Conservation (phyloP, 2,888 invertebrate genomes). For the Priocnemis perturbator region DNA sequence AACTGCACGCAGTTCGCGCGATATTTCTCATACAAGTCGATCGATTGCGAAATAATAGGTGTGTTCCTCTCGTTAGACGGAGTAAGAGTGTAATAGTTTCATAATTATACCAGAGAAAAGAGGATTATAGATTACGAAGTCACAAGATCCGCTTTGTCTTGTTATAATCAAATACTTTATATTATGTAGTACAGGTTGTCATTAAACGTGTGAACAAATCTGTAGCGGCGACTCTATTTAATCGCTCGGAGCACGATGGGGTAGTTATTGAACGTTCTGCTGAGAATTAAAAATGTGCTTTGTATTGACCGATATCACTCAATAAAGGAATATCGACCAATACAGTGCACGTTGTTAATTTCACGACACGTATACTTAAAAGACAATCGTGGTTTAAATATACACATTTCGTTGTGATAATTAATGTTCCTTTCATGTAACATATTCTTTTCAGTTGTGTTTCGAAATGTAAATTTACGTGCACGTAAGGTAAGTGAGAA, state of each 20-base stretch:
- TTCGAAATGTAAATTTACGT: no score
- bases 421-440: no score
- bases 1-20: constrained; percentile 7
- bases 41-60: constrained; percentile 49
- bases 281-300: no score
- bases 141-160: constrained; percentile 54
- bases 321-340: no score
- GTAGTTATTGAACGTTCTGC: constrained; percentile 9
- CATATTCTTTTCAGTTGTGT: no score
- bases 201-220: constrained; percentile 57
- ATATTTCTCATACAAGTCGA: constrained; percentile 43
- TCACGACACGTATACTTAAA: no score
- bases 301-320: no score
- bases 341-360: no score
- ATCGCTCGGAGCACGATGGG: constrained; percentile 33
- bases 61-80: constrained; percentile 54
- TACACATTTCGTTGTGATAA: no score
- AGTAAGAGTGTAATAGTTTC: constrained; percentile 53
- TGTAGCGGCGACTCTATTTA: constrained; percentile 32
- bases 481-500: background rate
- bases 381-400: no score
- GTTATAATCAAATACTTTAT: constrained; percentile 60
- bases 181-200: constrained; percentile 59
- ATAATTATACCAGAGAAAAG: constrained; percentile 42
- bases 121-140: constrained; percentile 49